Evolutionary conservation across 1,140 invertebrate species (phyloP).

Genomic region (Drosophila oshimai): DNA sequence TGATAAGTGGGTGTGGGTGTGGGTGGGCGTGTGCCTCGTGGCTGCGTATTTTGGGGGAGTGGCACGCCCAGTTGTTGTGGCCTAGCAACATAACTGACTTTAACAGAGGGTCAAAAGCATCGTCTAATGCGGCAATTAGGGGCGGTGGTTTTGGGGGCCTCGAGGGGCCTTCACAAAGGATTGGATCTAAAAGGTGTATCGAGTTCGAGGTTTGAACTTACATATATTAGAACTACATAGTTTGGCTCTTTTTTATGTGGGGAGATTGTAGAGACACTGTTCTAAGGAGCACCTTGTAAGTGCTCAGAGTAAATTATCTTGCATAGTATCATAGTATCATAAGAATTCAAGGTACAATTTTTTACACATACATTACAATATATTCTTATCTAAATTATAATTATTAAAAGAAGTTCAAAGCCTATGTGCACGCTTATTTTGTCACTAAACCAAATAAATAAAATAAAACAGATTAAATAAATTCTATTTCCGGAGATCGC

Average conservation of each 20-base stretch:
- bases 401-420: too few relatives aligned
- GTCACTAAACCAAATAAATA: too few relatives aligned
- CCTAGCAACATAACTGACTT: slow-evolving; percentile 45
- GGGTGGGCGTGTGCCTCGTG: not conserved
- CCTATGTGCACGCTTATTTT: too few relatives aligned
- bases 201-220: not conserved
- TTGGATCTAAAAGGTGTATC: slow-evolving; percentile 3
- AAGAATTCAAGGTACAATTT: too few relatives aligned
- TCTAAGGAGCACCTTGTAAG: not conserved
- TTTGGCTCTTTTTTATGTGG: not conserved
- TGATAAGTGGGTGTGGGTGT: slow-evolving; percentile 14
- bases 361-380: too few relatives aligned
- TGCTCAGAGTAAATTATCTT: too few relatives aligned
- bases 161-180: not conserved
- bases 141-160: not conserved
- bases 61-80: slow-evolving; percentile 14
- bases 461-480: too few relatives aligned
- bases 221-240: slow-evolving; percentile 1
- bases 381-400: too few relatives aligned
- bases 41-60: slow-evolving; percentile 1
- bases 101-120: slow-evolving; percentile 42
- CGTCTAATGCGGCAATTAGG: slow-evolving; percentile 62
- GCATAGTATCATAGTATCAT: too few relatives aligned
- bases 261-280: not conserved
- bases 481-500: too few relatives aligned